A percentile compares a stretch with the other conserved stretches of the same genome.
Evolutionary conservation across 2,113 vertebrate genomes (phyloP).

Genomic region (Pedetes capensis): DNA sequence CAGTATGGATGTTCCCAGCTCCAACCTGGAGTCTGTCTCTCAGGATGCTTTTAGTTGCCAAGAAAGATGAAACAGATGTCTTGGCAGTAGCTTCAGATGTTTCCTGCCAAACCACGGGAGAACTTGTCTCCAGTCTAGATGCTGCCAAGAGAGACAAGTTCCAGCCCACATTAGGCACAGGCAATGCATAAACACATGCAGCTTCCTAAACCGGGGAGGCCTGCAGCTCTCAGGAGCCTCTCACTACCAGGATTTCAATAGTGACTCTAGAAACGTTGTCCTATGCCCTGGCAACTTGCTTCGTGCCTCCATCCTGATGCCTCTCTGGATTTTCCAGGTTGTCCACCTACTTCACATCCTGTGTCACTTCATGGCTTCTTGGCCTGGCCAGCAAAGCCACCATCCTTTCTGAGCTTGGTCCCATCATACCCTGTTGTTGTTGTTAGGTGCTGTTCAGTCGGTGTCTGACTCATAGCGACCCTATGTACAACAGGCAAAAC

Average conservation of each 20-base stretch:
- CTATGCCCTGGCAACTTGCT: not conserved
- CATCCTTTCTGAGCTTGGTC: not conserved
- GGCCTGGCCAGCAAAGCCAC: not conserved
- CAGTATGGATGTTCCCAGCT: not conserved
- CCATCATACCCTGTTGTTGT: not conserved
- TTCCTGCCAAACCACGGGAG: slow-evolving; percentile 69
- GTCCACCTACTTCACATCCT: too few relatives aligned
- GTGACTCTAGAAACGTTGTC: not conserved
- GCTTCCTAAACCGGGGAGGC: slow-evolving; percentile 13
- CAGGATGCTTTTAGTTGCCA: slow-evolving; percentile 61
- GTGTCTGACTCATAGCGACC: too few relatives aligned
- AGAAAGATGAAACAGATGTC: slow-evolving; percentile 70
- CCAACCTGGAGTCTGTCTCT: slow-evolving; percentile 18
- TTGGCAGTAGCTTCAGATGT: slow-evolving; percentile 50
- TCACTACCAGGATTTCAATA: not conserved
- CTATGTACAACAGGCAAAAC: too few relatives aligned
- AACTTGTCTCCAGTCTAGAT: slow-evolving; percentile 40
- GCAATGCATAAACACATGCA: not conserved
- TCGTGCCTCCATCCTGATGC: accelerated
- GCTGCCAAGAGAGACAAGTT: slow-evolving; percentile 56
- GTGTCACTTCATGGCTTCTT: not conserved
- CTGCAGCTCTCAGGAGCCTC: not conserved
- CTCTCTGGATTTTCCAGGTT: not conserved
- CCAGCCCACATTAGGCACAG: slow-evolving; percentile 43
- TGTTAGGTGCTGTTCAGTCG: too few relatives aligned